These are phyloP conservation scores for Hedya salicella DNA, from an alignment of 2,888 invertebrate species.

Conservation along the genomic window DNA sequence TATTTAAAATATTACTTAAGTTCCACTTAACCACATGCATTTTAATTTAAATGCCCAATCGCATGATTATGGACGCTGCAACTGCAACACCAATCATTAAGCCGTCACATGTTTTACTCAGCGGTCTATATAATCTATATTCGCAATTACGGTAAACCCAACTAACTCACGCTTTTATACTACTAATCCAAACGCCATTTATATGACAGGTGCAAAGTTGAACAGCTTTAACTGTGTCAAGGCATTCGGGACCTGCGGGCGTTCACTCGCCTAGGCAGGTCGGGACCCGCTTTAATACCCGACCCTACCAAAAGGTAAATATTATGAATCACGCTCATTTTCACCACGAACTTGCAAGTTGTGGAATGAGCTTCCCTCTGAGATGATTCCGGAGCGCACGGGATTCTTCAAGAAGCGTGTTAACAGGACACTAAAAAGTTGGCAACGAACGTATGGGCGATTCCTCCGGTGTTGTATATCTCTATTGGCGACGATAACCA, in stretches of 20 bases:
- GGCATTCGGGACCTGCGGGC: constrained; percentile 65
- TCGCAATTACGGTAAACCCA: constrained; percentile 6
- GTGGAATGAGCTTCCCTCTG: too few relatives aligned
- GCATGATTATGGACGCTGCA: neutral
- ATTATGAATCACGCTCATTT: too few relatives aligned
- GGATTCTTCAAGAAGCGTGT: too few relatives aligned
- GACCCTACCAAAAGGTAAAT: neutral
- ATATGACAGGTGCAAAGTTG: constrained; percentile 41
- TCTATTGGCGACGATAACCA: too few relatives aligned
- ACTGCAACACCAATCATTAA: neutral
- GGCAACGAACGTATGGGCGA: too few relatives aligned
- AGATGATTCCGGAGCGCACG: too few relatives aligned
- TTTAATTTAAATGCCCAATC: neutral
- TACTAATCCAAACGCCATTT: constrained; percentile 14
- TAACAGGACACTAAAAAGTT: too few relatives aligned
- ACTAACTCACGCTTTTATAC: constrained; percentile 10
- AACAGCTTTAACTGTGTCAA: constrained; percentile 65
- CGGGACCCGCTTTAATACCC: neutral
- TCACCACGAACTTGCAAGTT: too few relatives aligned
- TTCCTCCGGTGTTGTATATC: too few relatives aligned
- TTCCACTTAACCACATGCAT: too few relatives aligned
- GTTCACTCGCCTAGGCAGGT: constrained; percentile 54
- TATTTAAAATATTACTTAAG: too few relatives aligned
- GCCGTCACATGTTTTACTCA: neutral
- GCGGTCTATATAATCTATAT: neutral